Percentiles rank a stretch among this genome's conserved stretches.
Evolutionary conservation across 2,797 vertebrate genomes (phyloP).

Genomic region (Chiloscyllium punctatum): DNA sequence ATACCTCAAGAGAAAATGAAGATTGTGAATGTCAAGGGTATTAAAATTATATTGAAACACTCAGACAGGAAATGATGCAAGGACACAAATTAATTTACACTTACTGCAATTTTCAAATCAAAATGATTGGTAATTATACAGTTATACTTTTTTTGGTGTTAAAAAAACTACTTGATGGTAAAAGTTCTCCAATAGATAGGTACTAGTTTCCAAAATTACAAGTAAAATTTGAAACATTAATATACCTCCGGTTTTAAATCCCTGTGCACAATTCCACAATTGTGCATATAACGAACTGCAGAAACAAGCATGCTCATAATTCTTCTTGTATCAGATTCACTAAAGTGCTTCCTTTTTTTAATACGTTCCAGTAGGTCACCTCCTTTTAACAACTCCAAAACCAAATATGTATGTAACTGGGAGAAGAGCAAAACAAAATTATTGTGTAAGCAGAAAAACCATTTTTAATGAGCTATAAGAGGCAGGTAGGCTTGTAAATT

Average conservation of each 20-base stretch:
- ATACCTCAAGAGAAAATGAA: no score
- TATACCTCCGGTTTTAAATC: slow-evolving; percentile 36
- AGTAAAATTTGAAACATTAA: background rate
- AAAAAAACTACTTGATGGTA: background rate
- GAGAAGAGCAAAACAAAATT: background rate
- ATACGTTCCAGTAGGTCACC: slow-evolving; percentile 16
- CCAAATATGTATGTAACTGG: slow-evolving; percentile 24
- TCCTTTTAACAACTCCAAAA: slow-evolving; percentile 27
- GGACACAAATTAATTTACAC: no score
- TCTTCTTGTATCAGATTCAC: slow-evolving; percentile 34
- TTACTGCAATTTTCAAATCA: no score
- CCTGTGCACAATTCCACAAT: slow-evolving; percentile 29
- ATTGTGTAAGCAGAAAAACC: background rate
- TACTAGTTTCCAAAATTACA: slow-evolving; percentile 1
- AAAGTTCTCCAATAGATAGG: background rate
- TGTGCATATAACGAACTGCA: slow-evolving; percentile 31
- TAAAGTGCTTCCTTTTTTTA: slow-evolving; percentile 35
- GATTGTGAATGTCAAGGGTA: no score
- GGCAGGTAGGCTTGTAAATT: background rate
- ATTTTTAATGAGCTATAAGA: background rate
- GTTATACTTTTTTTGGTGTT: no score
- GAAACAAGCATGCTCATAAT: slow-evolving; percentile 22
- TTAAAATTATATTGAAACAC: no score
- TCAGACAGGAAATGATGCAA: no score
- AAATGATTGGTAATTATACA: no score